Conservation (phyloP, 2,888 invertebrate genomes). For the Halocaridina rubra region DNA sequence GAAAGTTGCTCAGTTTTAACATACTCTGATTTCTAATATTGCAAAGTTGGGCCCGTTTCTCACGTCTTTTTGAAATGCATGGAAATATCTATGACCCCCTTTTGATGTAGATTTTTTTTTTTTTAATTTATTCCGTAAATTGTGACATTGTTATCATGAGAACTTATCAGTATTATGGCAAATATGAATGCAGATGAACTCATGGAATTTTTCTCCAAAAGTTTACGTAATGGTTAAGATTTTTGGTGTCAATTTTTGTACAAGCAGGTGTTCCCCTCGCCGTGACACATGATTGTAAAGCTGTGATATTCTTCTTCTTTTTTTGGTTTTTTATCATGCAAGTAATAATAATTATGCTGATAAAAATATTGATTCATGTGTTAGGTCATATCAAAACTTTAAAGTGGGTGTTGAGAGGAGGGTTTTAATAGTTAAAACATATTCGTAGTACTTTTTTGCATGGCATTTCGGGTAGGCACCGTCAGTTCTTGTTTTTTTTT, state of each 20-base stretch:
- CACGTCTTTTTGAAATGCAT: no score
- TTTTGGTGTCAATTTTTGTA: conserved; percentile 45
- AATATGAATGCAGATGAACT: conserved; percentile 25
- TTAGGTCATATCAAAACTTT: conserved; percentile 60
- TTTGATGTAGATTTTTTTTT: no score
- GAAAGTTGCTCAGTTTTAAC: no score
- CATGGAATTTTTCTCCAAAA: conserved; percentile 35
- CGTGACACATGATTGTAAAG: conserved; percentile 45
- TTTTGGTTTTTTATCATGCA: conserved; percentile 49
- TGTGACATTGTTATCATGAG: conserved; percentile 20
- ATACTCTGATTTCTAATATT: no score
- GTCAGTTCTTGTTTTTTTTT: not conserved
- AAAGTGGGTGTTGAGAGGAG: conserved; percentile 21
- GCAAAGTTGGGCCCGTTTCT: no score
- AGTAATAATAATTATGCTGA: no score
- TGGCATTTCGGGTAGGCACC: conserved; percentile 21
- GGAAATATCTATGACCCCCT: no score
- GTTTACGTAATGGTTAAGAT: conserved; percentile 37
- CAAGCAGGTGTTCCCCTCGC: conserved; percentile 32
- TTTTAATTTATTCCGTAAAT: not conserved
- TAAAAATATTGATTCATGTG: conserved; percentile 46
- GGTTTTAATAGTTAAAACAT: conserved; percentile 29
- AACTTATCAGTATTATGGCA: conserved; percentile 49
- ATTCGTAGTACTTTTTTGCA: conserved; percentile 44
- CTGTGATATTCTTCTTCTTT: conserved; percentile 55